These are phyloP conservation scores for Drosophila teissieri DNA, from an alignment of 1,140 invertebrate genomes.

Conservation along the genomic window DNA sequence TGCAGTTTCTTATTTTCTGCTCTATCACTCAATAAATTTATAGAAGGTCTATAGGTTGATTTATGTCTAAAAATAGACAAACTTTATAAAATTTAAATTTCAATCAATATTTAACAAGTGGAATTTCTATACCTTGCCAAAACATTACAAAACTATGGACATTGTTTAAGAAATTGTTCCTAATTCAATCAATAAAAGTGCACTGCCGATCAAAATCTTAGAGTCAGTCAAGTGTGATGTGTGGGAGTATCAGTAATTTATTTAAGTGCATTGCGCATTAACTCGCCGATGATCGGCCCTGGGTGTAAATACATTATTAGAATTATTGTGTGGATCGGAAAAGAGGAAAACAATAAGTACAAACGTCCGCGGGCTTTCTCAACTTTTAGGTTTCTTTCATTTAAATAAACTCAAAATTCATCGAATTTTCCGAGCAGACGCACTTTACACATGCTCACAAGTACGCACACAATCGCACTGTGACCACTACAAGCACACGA, in stretches of 20 bases:
- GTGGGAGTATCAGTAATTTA: constrained; percentile 32
- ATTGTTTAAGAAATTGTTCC: too few relatives aligned
- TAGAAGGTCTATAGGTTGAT: too few relatives aligned
- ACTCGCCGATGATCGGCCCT: constrained; percentile 1
- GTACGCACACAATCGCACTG: constrained; percentile 5
- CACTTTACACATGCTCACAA: constrained; percentile 66
- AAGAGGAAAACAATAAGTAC: constrained; percentile 53
- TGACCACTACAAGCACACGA: constrained; percentile 10
- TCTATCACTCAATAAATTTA: constrained; percentile 3
- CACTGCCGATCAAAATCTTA: constrained; percentile 7
- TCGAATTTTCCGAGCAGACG: constrained; percentile 77
- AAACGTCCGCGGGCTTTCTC: constrained; percentile 58
- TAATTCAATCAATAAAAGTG: constrained; percentile 10
- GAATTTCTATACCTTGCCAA: too few relatives aligned
- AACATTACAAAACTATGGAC: too few relatives aligned
- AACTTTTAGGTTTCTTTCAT: constrained; percentile 59
- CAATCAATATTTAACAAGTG: too few relatives aligned
- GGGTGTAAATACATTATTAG: constrained; percentile 14
- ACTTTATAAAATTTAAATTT: too few relatives aligned
- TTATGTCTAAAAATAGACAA: too few relatives aligned
- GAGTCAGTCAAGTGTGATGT: constrained; percentile 18
- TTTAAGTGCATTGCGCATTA: constrained; percentile 35
- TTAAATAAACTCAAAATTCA: constrained; percentile 83
- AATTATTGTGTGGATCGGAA: constrained; percentile 13
- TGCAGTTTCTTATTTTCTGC: not conserved